phyloP scores from a whole-genome alignment of 2,888 invertebrate species.

The Tridacna crocea region DNA sequence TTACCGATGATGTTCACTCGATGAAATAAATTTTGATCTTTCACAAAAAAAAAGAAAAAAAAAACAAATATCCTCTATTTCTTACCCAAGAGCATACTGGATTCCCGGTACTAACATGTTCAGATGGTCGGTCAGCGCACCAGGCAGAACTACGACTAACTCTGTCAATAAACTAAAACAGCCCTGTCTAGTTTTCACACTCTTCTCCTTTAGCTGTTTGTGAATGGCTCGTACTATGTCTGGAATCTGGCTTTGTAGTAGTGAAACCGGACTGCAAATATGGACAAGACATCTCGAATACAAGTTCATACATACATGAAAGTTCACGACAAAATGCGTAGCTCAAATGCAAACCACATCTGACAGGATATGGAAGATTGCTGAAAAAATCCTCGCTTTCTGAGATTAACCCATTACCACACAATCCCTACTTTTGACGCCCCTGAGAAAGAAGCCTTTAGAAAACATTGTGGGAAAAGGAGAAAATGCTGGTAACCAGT shows the following conservation, averaged over 20 bases:
- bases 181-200: conserved; percentile 89
- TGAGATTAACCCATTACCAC: too few relatives aligned
- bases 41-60: too few relatives aligned
- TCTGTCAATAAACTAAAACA: conserved; percentile 96
- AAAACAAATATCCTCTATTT: too few relatives aligned
- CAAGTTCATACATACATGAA: neutral
- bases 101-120: conserved; percentile 94
- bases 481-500: neutral
- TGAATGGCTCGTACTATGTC: conserved; percentile 94
- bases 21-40: too few relatives aligned
- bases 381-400: too few relatives aligned
- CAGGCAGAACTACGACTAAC: conserved; percentile 94
- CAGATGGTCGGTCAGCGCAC: conserved; percentile 93
- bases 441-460: neutral
- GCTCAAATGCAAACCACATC: too few relatives aligned
- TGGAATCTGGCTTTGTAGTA: conserved; percentile 87
- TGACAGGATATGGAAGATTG: neutral
- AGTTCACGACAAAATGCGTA: too few relatives aligned
- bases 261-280: conserved; percentile 79
- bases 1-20: too few relatives aligned
- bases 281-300: neutral
- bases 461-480: neutral
- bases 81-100: conserved; percentile 89
- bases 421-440: too few relatives aligned
- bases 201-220: conserved; percentile 89